A percentile compares a stretch with the other conserved stretches of the same genome.
Evolutionary conservation across 2,888 invertebrate species (phyloP).

Genomic region (Heliothis peltigera): DNA sequence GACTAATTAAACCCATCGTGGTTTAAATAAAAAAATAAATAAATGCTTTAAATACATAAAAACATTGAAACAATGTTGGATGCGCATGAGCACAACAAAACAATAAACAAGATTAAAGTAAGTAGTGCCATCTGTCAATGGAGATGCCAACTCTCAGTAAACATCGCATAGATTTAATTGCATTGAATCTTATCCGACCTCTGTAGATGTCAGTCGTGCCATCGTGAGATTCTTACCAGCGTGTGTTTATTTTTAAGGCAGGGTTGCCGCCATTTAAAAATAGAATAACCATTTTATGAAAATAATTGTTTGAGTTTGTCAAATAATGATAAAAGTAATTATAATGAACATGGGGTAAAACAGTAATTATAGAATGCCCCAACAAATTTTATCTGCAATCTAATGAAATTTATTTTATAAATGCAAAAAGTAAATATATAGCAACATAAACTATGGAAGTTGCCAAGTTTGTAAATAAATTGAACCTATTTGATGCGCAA

Average conservation of each 20-base stretch:
- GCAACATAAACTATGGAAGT: slow-evolving; percentile 27
- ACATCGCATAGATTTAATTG: slow-evolving; percentile 60
- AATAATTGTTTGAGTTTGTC: slow-evolving; percentile 5
- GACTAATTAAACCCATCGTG: not conserved
- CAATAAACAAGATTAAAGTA: slow-evolving; percentile 58
- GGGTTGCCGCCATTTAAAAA: slow-evolving; percentile 25
- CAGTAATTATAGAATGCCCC: no score
- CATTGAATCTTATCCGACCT: slow-evolving; percentile 51
- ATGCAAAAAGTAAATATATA: no score
- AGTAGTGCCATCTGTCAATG: slow-evolving; percentile 62
- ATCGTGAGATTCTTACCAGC: slow-evolving; percentile 27
- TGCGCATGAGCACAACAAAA: slow-evolving; percentile 49
- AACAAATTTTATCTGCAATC: slow-evolving; percentile 20
- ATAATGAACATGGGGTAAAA: slow-evolving; percentile 1
- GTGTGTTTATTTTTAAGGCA: slow-evolving; percentile 29
- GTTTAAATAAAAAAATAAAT: not conserved
- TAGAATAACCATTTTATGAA: not conserved
- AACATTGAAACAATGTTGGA: slow-evolving; percentile 21
- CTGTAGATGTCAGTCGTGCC: slow-evolving; percentile 45
- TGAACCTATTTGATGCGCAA: slow-evolving; percentile 40
- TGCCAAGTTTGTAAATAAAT: slow-evolving; percentile 60
- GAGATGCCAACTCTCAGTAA: slow-evolving; percentile 56
- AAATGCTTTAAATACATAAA: not conserved
- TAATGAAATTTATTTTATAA: no score
- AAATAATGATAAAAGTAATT: slow-evolving; percentile 23